These are phyloP conservation scores for Caenorhabditis uteleia DNA, from an alignment of 2,888 invertebrate genomes.

Conservation along the genomic window DNA sequence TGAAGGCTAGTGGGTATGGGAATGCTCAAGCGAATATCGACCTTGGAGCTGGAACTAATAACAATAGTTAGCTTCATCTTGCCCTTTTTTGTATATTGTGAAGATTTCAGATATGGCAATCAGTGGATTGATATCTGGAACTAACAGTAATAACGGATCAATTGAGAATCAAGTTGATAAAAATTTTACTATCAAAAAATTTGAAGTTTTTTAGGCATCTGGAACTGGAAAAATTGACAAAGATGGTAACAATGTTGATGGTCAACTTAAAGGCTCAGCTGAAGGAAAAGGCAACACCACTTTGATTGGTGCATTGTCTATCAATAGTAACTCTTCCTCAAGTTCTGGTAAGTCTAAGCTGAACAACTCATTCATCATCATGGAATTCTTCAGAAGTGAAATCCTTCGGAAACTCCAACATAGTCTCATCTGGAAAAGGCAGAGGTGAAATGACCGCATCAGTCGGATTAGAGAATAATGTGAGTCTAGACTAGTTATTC, in stretches of 20 bases:
- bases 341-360: too few species aligned
- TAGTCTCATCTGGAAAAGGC: too few species aligned
- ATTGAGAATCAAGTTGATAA: conserved; percentile 52
- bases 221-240: conserved; percentile 49
- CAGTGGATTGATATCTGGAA: conserved; percentile 54
- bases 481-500: too few species aligned
- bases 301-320: conserved; percentile 53
- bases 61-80: conserved; percentile 13
- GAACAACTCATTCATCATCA: too few species aligned
- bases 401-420: too few species aligned
- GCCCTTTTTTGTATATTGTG: not conserved
- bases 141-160: conserved; percentile 40
- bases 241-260: conserved; percentile 26
- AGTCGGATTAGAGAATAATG: too few species aligned
- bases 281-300: conserved; percentile 52
- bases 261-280: conserved; percentile 48
- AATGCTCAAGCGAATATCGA: conserved; percentile 57
- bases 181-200: too few species aligned
- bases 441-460: conserved; percentile 23
- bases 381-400: too few species aligned
- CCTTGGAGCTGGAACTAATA: conserved; percentile 43
- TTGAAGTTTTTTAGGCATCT: too few species aligned
- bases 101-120: conserved; percentile 47
- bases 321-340: conserved; percentile 52
- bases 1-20: conserved; percentile 48